Conservation (phyloP, 2,113 vertebrate species). For the Pandion haliaetus region DNA sequence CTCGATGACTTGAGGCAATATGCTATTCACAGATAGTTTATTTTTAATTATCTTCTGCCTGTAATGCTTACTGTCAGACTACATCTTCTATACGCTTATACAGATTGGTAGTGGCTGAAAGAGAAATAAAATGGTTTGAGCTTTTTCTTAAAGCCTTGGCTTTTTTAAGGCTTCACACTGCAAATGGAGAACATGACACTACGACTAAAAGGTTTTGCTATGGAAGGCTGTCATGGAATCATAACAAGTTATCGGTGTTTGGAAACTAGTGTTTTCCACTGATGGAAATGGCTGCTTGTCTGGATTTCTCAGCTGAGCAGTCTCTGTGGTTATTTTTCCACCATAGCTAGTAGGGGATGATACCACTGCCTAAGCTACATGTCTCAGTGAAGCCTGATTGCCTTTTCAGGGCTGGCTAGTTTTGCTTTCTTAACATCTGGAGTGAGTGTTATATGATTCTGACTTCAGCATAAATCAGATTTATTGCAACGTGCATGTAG, state of each 20-base stretch:
- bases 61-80: not conserved
- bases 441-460: not conserved
- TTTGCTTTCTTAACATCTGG: conserved; percentile 35
- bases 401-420: conserved; percentile 25
- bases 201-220: not conserved
- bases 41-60: conserved; percentile 41
- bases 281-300: not conserved
- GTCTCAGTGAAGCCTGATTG: not conserved
- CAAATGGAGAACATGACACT: not conserved
- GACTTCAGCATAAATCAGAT: not conserved
- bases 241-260: not conserved
- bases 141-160: not conserved
- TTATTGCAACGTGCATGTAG: not conserved
- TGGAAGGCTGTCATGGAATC: conserved; percentile 12
- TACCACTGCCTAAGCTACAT: not conserved
- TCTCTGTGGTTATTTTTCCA: not conserved
- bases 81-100: not conserved
- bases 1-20: not conserved
- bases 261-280: not conserved
- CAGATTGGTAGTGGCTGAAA: not conserved
- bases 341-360: not conserved
- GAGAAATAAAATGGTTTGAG: not conserved
- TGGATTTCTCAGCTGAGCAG: not conserved
- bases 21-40: conserved; percentile 9
- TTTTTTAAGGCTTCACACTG: not conserved